Evolutionary conservation across 2,797 vertebrate species (phyloP), one percentile per base, ranked within the genome.

Genomic region (Chanos chanos): DNA sequence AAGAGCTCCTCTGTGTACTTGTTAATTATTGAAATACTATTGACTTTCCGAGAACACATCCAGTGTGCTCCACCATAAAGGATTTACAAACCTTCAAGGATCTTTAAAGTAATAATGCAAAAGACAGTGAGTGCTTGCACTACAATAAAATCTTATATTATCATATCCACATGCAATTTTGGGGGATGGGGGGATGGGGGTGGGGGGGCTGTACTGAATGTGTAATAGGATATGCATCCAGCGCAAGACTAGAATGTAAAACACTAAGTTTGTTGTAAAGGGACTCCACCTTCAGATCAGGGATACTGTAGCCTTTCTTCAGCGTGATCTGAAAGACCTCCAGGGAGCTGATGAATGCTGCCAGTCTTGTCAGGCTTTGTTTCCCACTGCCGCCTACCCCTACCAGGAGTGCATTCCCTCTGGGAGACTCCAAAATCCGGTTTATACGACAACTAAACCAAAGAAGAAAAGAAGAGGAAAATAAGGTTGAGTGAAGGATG

Each of bases 331-430:
- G 96, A 83, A 94, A 98, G 31, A 97, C 87, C 30, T 98, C 94
- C 81, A 97, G 87, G 60, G 82, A 88, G 79, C 94, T 89, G 75
- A 98, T 93, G 84, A 94, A 99, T 39, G 95, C 95, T 0, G 95
- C 96, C 55, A 99, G 82, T 18, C 93, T 90, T 9, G 95, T 94
- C 81, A 99, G 86, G 70, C 96, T 97, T 87, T 97, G 96, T 81
- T 97, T 99, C 18, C 96, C 96, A 0, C 93, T 97, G 3, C 96
- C 96, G 0, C 94, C 96, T 24, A 98, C 94, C 0, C 96, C 95
- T 0, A 99, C 89, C 73, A 99, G 87, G 59, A 99, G 86, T 1
- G 90, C 93, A 0, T 96, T 95, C 1, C 96, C 95, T 58, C 91
- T 75, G 0, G 95, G 94, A 65, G 89, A 93, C 89, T 94, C 91